Percentiles rank a stretch among this genome's conserved stretches.
Evolutionary conservation across 2,888 invertebrate species (phyloP).

Genomic region (Merodon equestris): DNA sequence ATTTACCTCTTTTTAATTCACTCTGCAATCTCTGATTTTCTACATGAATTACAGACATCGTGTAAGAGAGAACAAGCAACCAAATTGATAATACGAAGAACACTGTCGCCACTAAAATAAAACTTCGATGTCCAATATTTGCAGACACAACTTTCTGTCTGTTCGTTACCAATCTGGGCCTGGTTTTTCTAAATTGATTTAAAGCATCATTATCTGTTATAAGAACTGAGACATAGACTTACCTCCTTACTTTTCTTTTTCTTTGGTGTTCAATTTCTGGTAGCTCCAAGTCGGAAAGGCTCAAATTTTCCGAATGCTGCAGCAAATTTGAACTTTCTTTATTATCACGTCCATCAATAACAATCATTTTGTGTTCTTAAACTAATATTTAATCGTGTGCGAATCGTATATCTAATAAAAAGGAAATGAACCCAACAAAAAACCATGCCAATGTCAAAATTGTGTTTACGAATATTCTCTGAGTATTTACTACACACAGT

Average conservation of each 20-base stretch:
- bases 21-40: conserved; percentile 57
- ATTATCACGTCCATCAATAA: conserved; percentile 52
- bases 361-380: conserved; percentile 4
- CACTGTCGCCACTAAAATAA: conserved; percentile 47
- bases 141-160: conserved; percentile 45
- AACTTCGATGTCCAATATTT: conserved; percentile 46
- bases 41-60: conserved; percentile 59
- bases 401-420: too few relatives aligned
- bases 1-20: conserved; percentile 66
- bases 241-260: conserved; percentile 65
- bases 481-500: too few relatives aligned
- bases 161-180: conserved; percentile 45
- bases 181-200: conserved; percentile 53
- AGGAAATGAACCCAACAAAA: too few relatives aligned
- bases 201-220: conserved; percentile 13
- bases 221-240: conserved; percentile 13
- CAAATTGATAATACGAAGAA: conserved; percentile 59
- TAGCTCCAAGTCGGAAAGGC: conserved; percentile 61
- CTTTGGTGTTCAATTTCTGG: conserved; percentile 66
- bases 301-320: conserved; percentile 60
- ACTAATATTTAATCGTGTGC: neutral
- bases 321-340: conserved; percentile 64
- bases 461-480: conserved; percentile 35
- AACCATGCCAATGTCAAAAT: neutral
- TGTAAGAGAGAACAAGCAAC: conserved; percentile 59